Evolutionary conservation across 2,888 invertebrate species (phyloP).

Genomic region (Xylota sylvarum): DNA sequence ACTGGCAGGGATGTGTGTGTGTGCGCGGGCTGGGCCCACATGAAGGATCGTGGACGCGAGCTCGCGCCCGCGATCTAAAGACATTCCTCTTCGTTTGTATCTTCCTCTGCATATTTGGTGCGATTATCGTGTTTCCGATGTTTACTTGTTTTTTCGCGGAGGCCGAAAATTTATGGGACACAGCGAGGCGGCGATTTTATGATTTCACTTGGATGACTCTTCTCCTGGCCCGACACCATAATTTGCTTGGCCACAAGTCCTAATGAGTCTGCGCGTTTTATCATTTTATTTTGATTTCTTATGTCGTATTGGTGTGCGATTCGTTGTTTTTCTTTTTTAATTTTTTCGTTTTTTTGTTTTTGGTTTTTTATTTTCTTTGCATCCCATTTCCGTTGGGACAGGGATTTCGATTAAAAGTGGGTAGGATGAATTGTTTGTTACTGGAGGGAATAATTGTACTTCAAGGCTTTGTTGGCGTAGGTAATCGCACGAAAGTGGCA

Average conservation of each 20-base stretch:
- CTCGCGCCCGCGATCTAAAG: constrained; percentile 37
- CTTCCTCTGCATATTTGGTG: constrained; percentile 62
- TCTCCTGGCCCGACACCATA: constrained; percentile 37
- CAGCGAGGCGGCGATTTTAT: constrained; percentile 72
- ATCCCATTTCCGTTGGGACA: background rate
- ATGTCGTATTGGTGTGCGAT: background rate
- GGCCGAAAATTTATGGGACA: constrained; percentile 72
- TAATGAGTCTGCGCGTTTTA: constrained; percentile 67
- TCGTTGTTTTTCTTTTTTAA: background rate
- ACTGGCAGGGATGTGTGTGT: constrained; percentile 11
- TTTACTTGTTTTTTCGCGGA: constrained; percentile 61
- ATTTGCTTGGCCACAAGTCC: constrained; percentile 69
- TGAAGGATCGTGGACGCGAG: constrained; percentile 44
- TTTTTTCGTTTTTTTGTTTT: background rate
- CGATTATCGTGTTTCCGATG: constrained; percentile 74
- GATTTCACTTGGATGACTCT: constrained; percentile 63
- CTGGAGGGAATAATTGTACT: background rate
- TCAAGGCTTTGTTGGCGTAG: constrained; percentile 7
- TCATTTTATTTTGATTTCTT: background rate
- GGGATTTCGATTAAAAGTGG: background rate
- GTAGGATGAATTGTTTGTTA: background rate
- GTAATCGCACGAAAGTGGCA: constrained; percentile 1
- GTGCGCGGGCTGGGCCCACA: background rate
- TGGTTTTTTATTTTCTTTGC: no score
- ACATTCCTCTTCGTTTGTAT: constrained; percentile 46